Percentiles rank a stretch among this genome's conserved stretches.
These are phyloP conservation scores for Chionodraco myersi DNA, from an alignment of 2,113 vertebrate species.

Conservation along the genomic window DNA sequence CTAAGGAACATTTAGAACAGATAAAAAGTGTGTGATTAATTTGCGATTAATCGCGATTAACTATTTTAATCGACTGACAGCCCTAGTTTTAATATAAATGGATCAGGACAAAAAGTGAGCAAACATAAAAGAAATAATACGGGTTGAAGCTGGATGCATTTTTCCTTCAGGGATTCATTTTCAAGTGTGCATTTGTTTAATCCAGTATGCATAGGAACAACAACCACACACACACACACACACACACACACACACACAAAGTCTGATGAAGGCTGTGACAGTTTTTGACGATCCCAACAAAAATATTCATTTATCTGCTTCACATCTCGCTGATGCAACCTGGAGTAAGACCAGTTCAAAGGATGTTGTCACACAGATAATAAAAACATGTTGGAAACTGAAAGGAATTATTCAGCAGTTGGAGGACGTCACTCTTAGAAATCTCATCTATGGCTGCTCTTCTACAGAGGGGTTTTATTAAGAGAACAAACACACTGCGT, in stretches of 20 bases:
- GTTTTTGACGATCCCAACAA: constrained; percentile 68
- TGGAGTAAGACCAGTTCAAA: constrained; percentile 70
- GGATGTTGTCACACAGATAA: constrained; percentile 42
- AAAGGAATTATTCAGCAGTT: constrained; percentile 20
- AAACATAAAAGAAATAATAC: no score
- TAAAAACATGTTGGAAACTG: constrained; percentile 14
- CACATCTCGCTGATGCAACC: constrained; percentile 70
- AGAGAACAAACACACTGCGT: neutral
- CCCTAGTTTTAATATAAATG: no score
- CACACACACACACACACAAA: constrained; percentile 18
- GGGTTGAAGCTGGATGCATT: neutral
- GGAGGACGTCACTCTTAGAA: neutral
- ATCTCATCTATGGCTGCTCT: neutral
- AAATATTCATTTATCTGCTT: constrained; percentile 68
- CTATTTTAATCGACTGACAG: no score
- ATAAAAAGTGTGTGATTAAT: no score
- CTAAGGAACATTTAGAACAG: no score
- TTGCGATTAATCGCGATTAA: no score
- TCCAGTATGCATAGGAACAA: constrained; percentile 2
- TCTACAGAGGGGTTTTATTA: neutral
- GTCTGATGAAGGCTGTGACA: constrained; percentile 55
- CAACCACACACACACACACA: neutral
- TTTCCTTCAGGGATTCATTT: constrained; percentile 28
- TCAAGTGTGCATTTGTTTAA: constrained; percentile 24
- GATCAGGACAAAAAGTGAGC: no score